Evolutionary conservation across 2,797 vertebrate species (phyloP).

Genomic region (Manis javanica): DNA sequence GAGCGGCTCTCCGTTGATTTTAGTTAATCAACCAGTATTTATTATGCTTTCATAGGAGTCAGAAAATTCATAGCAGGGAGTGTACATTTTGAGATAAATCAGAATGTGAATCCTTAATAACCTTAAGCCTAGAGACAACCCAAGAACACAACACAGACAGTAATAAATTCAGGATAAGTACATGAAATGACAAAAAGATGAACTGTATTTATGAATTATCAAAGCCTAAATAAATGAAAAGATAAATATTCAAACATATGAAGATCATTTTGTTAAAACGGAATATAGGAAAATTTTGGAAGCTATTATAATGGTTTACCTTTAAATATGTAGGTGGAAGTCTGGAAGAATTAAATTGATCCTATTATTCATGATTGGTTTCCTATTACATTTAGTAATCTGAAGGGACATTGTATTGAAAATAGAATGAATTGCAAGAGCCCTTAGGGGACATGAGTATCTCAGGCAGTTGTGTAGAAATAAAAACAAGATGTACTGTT

Average conservation of each 20-base stretch:
- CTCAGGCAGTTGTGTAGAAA: not conserved
- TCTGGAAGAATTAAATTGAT: not conserved
- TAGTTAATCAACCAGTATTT: not conserved
- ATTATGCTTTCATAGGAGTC: slow-evolving; percentile 2
- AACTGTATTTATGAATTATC: not conserved
- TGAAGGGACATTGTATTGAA: not conserved
- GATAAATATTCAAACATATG: not conserved
- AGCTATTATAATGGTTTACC: not conserved
- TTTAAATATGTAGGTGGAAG: not conserved
- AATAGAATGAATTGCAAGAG: not conserved
- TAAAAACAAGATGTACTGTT: not conserved
- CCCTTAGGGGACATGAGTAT: not conserved
- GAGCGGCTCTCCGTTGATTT: not conserved
- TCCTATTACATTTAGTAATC: not conserved
- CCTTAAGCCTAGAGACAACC: not conserved
- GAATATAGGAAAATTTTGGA: not conserved
- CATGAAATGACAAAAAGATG: not conserved
- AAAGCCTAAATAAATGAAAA: not conserved
- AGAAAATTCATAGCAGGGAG: not conserved
- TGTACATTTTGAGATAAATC: not conserved
- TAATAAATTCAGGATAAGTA: not conserved
- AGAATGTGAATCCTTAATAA: not conserved
- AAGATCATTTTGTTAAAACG: not conserved
- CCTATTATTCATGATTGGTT: not conserved
- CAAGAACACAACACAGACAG: not conserved